Base-by-base conservation (phyloP, 2,797 vertebrate species). In the Tragopan temminckii region DNA sequence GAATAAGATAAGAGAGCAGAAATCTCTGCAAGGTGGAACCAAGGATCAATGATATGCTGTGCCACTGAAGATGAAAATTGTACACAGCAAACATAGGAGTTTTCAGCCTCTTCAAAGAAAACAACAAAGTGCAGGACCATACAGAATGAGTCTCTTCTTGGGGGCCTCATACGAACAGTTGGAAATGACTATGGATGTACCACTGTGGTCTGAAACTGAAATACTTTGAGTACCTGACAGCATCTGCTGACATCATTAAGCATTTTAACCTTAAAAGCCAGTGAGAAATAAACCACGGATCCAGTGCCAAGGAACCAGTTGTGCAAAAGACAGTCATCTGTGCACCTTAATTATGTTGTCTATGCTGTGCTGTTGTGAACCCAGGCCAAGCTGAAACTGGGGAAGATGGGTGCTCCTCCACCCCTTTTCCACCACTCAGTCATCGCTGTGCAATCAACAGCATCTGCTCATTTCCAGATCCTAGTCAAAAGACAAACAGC, bases 401-500 rank as follows among this genome's bases (percentile, higher is more conserved):
- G 67, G 23, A 50, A 69, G 42, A 42, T n/a, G 33, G 62, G 67
- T 61, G 66, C 42, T 88, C 24, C 36, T 67, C 62, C 67, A 62
- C 9, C 42, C 25, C 58, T 50, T 33, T 69, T 33, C 67, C 52
- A 62, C 29, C 70, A 12, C 31, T 68, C 59, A 20, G n/a, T 45
- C 57, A 45, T 6, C 31, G 33, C 36, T 12, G 21, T 14, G 40
- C 33, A 48, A 64, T 25, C 61, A 61, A 36, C 55, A 72, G 64
- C 61, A 63, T 58, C 55, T 80, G 38, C 61, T 38, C 42, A 10
- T 35, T 64, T 79, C 57, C 63, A 64, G 40, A 20, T 24, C 5
- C 0, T 24, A 1, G 0, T n/a, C 67, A 42, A 27, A 66, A 81
- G 24, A 46, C 40, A 36, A 61, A 70, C 6, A 14, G 40, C 4